phyloP scores from a whole-genome alignment of 2,888 invertebrate genomes.

The Alentia gelatinosa region DNA sequence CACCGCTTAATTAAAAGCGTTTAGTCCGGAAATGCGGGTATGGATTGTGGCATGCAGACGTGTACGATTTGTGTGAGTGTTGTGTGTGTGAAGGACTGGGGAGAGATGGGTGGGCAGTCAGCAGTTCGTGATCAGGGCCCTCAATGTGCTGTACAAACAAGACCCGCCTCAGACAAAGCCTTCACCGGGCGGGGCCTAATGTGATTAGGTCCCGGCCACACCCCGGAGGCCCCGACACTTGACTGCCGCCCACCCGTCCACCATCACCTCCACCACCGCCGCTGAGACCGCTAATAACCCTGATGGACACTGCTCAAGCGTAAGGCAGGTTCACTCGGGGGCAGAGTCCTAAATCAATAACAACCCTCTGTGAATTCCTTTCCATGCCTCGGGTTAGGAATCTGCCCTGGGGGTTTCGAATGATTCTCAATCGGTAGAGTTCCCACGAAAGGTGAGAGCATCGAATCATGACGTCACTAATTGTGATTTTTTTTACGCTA shows the following conservation, averaged over 20 bases:
- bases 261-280: no score
- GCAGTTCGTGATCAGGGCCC: conserved; percentile 12
- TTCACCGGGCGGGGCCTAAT: background rate
- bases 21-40: background rate
- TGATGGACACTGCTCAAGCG: background rate
- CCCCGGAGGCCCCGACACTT: background rate
- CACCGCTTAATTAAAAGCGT: background rate
- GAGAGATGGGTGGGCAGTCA: background rate
- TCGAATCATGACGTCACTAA: conserved; percentile 11
- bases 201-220: background rate
- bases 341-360: background rate
- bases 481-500: conserved; percentile 11
- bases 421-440: background rate
- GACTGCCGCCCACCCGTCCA: background rate
- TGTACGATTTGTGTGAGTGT: background rate
- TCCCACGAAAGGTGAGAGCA: conserved; percentile 5
- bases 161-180: conserved; percentile 20
- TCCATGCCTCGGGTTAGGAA: background rate
- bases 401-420: background rate
- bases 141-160: background rate
- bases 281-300: background rate
- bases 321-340: background rate
- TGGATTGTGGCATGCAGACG: background rate
- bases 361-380: background rate
- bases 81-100: background rate